phyloP scores from a whole-genome alignment of 2,113 vertebrate species.

The Dermatemys mawii region DNA sequence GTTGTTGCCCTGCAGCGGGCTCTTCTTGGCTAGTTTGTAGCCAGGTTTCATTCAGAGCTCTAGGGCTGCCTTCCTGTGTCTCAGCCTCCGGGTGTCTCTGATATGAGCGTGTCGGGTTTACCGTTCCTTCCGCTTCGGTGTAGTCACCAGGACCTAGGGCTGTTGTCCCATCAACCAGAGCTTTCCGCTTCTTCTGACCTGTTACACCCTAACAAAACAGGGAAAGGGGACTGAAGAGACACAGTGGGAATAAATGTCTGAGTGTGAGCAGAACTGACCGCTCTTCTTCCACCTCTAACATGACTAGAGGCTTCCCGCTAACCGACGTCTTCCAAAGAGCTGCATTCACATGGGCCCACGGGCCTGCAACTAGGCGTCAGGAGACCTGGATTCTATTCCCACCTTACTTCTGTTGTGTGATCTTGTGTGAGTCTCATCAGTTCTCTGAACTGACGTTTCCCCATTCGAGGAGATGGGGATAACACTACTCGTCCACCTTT shows the following conservation, averaged over 20 bases:
- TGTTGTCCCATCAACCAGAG: too few relatives aligned
- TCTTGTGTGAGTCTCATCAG: neutral
- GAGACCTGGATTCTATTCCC: neutral
- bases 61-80: accelerated
- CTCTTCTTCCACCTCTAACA: neutral
- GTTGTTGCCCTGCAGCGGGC: too few relatives aligned
- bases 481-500: neutral
- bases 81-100: neutral
- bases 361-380: neutral
- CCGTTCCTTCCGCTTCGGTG: neutral
- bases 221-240: neutral
- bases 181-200: neutral
- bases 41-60: neutral
- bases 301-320: neutral
- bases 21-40: neutral
- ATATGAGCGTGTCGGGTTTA: too few relatives aligned
- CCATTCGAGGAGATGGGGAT: neutral
- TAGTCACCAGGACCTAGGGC: neutral
- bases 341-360: too few relatives aligned
- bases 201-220: neutral
- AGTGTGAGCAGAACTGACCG: neutral
- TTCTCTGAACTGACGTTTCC: neutral
- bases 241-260: too few relatives aligned
- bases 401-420: neutral
- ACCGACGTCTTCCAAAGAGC: neutral